Evolutionary conservation across 2,113 vertebrate species (phyloP), one percentile per base, ranked within the genome.

Genomic region (Sus scrofa): DNA sequence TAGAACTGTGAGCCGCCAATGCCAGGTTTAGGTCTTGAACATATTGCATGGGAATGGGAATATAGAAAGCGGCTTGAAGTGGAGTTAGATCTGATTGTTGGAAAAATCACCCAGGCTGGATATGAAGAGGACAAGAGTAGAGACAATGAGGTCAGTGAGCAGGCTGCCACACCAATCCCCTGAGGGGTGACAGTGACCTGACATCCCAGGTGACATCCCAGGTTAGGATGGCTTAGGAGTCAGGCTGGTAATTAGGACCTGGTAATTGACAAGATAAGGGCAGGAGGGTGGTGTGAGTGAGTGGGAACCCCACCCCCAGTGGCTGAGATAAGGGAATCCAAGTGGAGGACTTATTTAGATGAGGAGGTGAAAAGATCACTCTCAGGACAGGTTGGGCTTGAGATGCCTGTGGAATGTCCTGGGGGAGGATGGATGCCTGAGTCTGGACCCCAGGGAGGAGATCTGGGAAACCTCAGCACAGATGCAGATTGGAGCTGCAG

Each of bases 1-100:
- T 44, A 90, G 37, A 93, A 79, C 70, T 62, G 82, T 84, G 50
- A 93, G 18, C n/a, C 6, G 14, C 30, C 10, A 58, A 19, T 7
- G 56, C 75, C 65, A 79, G 78, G 63, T 73, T 78, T 56, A 95
- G 27, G 70, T 62, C 86, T 67, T 79, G 75, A 84, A 68, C 39
- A n/a, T 74, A 68, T 58, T 88, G n/a, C 39, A n/a, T 83, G 52
- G 52, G 13, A 68, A 60, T 26, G 39, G 24, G 56, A 39, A 56
- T 26, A 10, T 26, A 39, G 81, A 86, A 70, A 22, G 54, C 62
- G n/a, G 71, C 71, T 95, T 54, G 39, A 89, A 63, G 56, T 26
- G 60, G 54, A 84, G 34, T 73, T 26, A 88, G 77, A 82, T 24
- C 81, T 87, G 12, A 65, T 84, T 12, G 58, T 30, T 83, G 16